Base-by-base conservation (phyloP, 2,113 vertebrate species). In the Leptobrachium leishanense region DNA sequence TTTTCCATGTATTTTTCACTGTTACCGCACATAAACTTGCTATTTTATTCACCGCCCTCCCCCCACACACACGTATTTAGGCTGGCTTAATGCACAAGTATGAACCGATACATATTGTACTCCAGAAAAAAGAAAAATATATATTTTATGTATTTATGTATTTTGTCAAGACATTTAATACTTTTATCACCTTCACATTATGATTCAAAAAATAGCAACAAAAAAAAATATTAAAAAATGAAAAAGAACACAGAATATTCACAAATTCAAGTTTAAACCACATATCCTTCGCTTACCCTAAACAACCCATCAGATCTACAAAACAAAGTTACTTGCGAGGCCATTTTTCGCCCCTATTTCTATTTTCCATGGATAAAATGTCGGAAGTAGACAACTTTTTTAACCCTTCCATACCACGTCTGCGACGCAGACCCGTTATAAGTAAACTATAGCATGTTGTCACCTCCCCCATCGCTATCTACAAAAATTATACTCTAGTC, bases 191-290 rank as follows among this genome's bases (percentile, higher is more conserved):
- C 85, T 90, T 93, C 92, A 95, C 95, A 95, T 95, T 94, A 93
- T 94, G 91, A 86, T 94, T 91, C 54, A 44, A 46, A 74, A 31
- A 43, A 68, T 39, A 68, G 46, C 44, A 46, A 69, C 31, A 46
- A 70, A 41, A 42, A 68, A 93, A 42, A 54, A 72, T 13, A 59
- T 1, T 1, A 1, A 11, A 59, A 59, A 54, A 54, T 42, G 44
- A 68, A 12, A 15, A n/a, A 76, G 92, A 87, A 89, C 91, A 90
- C 93, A 93, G 90, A 92, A 92, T 94, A 92, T 92, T 94, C 91
- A 93, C 90, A 87, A 90, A 91, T 89, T 95, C 95, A 96, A 96
- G 93, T 95, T 94, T 94, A 89, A 93, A 79, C 63, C 70, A 68
- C 70, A 68, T 70, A 71, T 79, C 77, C 70, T 74, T 74, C 85